These are phyloP conservation scores for Reticulitermes lucifugus DNA, from an alignment of 2,888 invertebrate species.

Conservation along the genomic window DNA sequence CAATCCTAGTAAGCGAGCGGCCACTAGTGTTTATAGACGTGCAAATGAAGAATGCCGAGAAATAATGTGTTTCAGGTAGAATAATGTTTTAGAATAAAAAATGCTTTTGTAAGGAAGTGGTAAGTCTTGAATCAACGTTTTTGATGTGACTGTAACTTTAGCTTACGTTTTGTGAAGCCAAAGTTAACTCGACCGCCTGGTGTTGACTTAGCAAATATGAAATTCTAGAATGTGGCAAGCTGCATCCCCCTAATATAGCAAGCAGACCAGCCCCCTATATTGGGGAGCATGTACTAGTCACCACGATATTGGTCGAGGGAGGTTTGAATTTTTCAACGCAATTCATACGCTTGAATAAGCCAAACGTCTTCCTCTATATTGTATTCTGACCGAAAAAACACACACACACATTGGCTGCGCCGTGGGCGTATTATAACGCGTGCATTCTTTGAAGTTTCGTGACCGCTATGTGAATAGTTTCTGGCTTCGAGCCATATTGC, in stretches of 20 bases:
- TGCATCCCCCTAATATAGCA: slow-evolving; percentile 47
- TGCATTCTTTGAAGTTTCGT: slow-evolving; percentile 25
- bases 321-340: slow-evolving; percentile 41
- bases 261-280: slow-evolving; percentile 39
- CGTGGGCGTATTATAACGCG: slow-evolving; percentile 19
- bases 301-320: slow-evolving; percentile 34
- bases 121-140: neutral
- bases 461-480: slow-evolving; percentile 12
- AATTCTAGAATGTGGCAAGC: slow-evolving; percentile 49
- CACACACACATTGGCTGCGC: neutral
- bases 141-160: neutral
- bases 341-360: slow-evolving; percentile 17
- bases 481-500: neutral
- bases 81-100: too few species aligned
- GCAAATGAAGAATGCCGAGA: too few species aligned
- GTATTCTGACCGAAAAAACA: slow-evolving; percentile 26
- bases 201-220: slow-evolving; percentile 53
- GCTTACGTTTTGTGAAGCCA: slow-evolving; percentile 18
- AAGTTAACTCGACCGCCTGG: slow-evolving; percentile 22
- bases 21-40: too few species aligned
- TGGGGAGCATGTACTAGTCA: neutral
- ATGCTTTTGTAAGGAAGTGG: too few species aligned
- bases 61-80: too few species aligned
- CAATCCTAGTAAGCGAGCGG: too few species aligned
- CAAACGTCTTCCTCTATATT: slow-evolving; percentile 29